Conservation (phyloP, 2,797 vertebrate genomes). For the Melanitta fusca region DNA sequence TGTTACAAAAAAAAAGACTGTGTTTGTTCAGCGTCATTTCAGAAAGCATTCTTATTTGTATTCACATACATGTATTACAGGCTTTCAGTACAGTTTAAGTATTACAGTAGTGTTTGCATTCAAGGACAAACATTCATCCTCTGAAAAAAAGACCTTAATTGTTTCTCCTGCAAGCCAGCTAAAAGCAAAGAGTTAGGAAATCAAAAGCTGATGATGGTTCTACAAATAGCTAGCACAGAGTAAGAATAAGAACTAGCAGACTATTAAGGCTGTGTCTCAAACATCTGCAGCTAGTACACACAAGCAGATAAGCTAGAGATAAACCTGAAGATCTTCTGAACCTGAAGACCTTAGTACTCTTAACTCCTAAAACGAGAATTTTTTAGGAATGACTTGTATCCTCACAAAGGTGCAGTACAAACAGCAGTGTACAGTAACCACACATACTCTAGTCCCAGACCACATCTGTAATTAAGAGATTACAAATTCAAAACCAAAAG, state of each 20-base stretch:
- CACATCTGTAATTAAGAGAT: not conserved
- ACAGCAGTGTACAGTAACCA: not conserved
- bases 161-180: constrained; percentile 3
- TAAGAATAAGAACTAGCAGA: not conserved
- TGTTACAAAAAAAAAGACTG: not conserved
- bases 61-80: not conserved
- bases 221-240: not conserved
- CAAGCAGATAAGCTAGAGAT: not conserved
- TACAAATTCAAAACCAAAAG: constrained; percentile 27
- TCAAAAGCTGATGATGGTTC: not conserved
- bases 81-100: not conserved
- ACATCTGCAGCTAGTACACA: not conserved
- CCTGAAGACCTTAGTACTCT: not conserved
- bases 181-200: not conserved
- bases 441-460: rapidly evolving
- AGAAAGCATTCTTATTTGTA: not conserved
- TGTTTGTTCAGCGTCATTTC: not conserved
- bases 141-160: not conserved
- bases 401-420: rapidly evolving
- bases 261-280: not conserved
- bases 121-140: not conserved
- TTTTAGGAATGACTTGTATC: not conserved
- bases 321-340: not conserved
- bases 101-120: not conserved
- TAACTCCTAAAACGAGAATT: not conserved